Conservation (phyloP, 2,797 vertebrate species). For the Cottoperca gobio region DNA sequence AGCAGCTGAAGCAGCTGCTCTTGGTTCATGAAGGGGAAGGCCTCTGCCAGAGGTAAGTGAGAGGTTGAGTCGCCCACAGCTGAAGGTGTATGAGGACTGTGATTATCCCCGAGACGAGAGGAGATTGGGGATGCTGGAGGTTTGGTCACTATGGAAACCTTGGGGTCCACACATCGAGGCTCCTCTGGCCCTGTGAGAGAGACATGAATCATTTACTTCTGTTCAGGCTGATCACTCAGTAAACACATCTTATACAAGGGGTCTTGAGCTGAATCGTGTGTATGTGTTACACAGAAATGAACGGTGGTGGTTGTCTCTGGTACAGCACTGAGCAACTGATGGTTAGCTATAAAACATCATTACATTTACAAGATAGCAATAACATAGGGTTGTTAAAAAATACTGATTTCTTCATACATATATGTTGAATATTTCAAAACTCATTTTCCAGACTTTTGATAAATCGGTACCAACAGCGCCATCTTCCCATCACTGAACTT, state of each 20-base stretch:
- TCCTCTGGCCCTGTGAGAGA: conserved; percentile 61
- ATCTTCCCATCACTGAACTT: too few relatives aligned
- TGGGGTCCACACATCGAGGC: conserved; percentile 59
- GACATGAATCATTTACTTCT: conserved; percentile 24
- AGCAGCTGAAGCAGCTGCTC: conserved; percentile 91
- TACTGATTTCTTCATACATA: too few relatives aligned
- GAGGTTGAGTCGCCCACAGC: conserved; percentile 66
- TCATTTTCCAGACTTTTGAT: too few relatives aligned
- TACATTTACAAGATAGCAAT: neutral
- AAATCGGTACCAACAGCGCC: too few relatives aligned
- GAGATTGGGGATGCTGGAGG: conserved; percentile 58
- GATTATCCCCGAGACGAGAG: conserved; percentile 61
- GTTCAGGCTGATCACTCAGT: neutral
- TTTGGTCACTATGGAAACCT: conserved; percentile 62
- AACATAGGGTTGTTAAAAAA: too few relatives aligned
- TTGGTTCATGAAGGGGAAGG: conserved; percentile 92
- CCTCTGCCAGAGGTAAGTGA: conserved; percentile 84
- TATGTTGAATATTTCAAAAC: too few relatives aligned
- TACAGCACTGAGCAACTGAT: neutral
- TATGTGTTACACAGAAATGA: neutral
- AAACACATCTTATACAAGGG: neutral
- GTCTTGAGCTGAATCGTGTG: neutral
- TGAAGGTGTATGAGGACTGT: conserved; percentile 56
- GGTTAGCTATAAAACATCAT: neutral
- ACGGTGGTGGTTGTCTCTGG: neutral